Conservation (phyloP, 1,140 invertebrate species). For the Maniola jurtina region DNA sequence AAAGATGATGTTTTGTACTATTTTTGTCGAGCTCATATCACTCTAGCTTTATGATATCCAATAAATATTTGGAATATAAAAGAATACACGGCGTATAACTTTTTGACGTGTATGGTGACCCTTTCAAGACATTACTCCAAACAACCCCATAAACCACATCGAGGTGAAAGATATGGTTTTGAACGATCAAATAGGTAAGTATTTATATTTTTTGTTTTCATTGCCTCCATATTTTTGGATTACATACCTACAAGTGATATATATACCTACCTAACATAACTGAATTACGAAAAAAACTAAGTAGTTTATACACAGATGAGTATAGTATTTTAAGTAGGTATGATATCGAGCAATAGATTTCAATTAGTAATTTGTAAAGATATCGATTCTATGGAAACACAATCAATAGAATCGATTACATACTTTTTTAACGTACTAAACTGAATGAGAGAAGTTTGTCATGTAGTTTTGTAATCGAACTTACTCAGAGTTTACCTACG, state of each 20-base stretch:
- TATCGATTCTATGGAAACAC: too few relatives aligned
- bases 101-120: slow-evolving; percentile 21
- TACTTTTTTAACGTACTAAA: too few relatives aligned
- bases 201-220: not conserved
- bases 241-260: not conserved
- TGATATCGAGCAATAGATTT: too few relatives aligned
- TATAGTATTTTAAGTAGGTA: too few relatives aligned
- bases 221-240: not conserved
- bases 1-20: slow-evolving; percentile 42
- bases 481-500: too few relatives aligned
- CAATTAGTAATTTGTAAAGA: too few relatives aligned
- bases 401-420: too few relatives aligned
- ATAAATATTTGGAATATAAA: slow-evolving; percentile 54
- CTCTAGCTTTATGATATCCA: slow-evolving; percentile 48
- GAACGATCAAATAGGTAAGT: not conserved
- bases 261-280: too few relatives aligned
- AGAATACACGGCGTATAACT: slow-evolving; percentile 30
- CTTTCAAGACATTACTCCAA: slow-evolving; percentile 14
- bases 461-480: too few relatives aligned
- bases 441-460: too few relatives aligned
- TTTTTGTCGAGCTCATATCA: slow-evolving; percentile 29
- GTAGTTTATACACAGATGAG: too few relatives aligned
- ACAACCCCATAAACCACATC: slow-evolving; percentile 13
- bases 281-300: too few relatives aligned
- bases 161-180: slow-evolving; percentile 9